These are phyloP conservation scores for Heterodera schachtii DNA, from an alignment of 1,140 invertebrate species.

Conservation along the genomic window DNA sequence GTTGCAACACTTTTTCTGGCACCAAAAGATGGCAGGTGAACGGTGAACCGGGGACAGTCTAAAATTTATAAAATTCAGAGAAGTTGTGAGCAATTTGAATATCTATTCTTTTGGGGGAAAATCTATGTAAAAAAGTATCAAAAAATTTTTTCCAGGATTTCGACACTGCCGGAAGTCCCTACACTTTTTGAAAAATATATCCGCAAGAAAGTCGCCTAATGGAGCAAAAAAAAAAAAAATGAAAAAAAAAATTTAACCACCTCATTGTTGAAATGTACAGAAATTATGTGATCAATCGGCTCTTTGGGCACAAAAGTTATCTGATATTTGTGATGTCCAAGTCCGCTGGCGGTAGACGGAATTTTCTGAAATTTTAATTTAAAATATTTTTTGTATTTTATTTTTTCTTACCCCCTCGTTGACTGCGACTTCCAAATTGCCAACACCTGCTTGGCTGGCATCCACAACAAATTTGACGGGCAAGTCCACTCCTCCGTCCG, in stretches of 20 bases:
- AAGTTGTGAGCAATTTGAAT: no score
- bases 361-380: conserved; percentile 42
- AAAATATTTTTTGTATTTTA: conserved; percentile 76
- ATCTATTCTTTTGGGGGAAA: no score
- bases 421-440: conserved; percentile 94
- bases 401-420: conserved; percentile 76
- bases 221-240: no score
- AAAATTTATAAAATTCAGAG: neutral
- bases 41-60: conserved; percentile 78
- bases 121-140: no score
- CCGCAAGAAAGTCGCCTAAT: no score
- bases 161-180: no score
- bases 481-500: conserved; percentile 83
- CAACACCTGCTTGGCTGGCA: conserved; percentile 92
- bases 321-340: conserved; percentile 89
- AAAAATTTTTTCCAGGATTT: no score
- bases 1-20: conserved; percentile 23
- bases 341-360: conserved; percentile 93
- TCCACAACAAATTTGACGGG: conserved; percentile 90
- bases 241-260: conserved; percentile 16
- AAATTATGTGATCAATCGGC: conserved; percentile 87
- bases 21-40: conserved; percentile 56
- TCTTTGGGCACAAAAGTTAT: conserved; percentile 92
- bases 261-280: conserved; percentile 95
- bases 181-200: neutral